Evolutionary conservation across 2,888 invertebrate species (phyloP), one percentile per base, ranked within the genome.

Genomic region (Drosophila tanythrix): DNA sequence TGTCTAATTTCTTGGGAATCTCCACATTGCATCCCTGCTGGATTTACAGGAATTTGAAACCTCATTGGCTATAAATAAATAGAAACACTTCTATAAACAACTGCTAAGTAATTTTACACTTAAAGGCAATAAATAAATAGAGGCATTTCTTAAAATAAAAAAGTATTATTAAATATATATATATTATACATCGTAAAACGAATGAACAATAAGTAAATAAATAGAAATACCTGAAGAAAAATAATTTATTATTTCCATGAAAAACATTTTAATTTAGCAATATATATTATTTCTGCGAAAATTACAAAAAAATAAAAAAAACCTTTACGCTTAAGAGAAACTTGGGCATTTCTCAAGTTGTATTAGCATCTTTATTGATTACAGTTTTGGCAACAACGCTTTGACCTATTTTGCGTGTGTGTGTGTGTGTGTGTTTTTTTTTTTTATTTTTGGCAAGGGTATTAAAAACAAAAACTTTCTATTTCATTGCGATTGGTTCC

Each of bases 401-500:
- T 59, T 79, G 46, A 59, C 65, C 62, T 53, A 62, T 70, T 70
- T 66, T 31, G 25, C 55, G 57, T 52, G 21, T 21, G 29, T 35
- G n/a, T 8, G 52, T 38, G 13, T 43, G 25, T 53, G 25, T 68
- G 61, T 50, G 50, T 31, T 21, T 38, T 48, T 55, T 31, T 21
- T 38, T 48, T 5, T 58, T 31, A n/a, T 50, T 58, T 61, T 70
- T 70, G 63, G 51, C 60, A 67, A 62, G 46, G 53, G 57, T 68
- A 61, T 27, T 46, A 13, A 63, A 36, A 62, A 52, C 55, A 48
- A 76, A 78, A 88, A 86, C 88, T 87, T 90, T 87, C 82, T 83
- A 85, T 86, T 88, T 90, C 72, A 77, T 63, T 77, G 67, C 59
- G 60, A 51, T 67, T 59, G 73, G 85, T 86, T 88, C 89, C 90